Base-by-base conservation (phyloP, 1,140 invertebrate species). In the Drosophila serrata region DNA sequence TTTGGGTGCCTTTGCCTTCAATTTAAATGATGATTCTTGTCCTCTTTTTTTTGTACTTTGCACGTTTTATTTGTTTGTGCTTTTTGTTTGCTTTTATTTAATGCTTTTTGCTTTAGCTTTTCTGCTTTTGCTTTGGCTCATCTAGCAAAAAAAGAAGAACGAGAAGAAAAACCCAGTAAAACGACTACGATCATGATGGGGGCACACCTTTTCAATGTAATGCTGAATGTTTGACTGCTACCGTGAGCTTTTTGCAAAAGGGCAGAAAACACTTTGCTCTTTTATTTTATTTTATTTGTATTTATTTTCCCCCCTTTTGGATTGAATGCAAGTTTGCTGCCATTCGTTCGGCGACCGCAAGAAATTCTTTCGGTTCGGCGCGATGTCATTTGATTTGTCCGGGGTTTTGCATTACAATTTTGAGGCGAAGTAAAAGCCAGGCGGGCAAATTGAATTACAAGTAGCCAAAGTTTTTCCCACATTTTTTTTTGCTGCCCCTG, bases 331-430 rank as follows among this genome's bases (percentile, higher is more conserved):
- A 81, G 84, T 88, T 88, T n/a, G n/a, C n/a, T n/a, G n/a, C 43
- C 27, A 37, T n/a, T 64, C 62, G 65, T 65, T 64, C 62, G 45
- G 42, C 55, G 68, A 80, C 80, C 85, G 79, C 85, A 90, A 81
- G 78, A 85, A 90, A 90, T 88, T 88, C 81, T 88, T 88, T 88
- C 59, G 76, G 58, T 64, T 76, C 45, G 57, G 33, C 39, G 78
- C 74, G 72, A 79, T 88, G 84, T 90, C 85, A 90, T 86, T 88
- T 91, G 90, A 88, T 88, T 84, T 77, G 57, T 73, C 78, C 53
- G 53, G 75, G 88, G 87, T 91, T 91, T 91, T 75, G 88, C 87
- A 91, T 91, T 91, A 87, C 87, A 81, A 84, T 81, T 87, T 60
- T 42, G 64, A 56, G 65, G 60, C 64, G 63, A 81, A 85, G 73